Percentiles rank a stretch among this genome's conserved stretches.
Evolutionary conservation across 2,113 vertebrate species (phyloP).

Genomic region (Phrynocephalus versicolor): DNA sequence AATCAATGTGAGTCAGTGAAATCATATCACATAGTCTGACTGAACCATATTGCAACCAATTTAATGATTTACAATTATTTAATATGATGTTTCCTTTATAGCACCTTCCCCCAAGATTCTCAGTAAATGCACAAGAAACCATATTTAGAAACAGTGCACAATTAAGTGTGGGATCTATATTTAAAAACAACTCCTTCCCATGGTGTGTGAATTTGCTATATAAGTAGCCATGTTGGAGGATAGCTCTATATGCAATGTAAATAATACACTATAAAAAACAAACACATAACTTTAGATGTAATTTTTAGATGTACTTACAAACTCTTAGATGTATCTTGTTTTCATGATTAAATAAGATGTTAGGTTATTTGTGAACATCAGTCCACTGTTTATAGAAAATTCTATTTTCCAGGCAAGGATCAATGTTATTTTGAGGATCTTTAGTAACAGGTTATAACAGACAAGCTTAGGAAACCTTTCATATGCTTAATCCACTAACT

Average conservation of each 20-base stretch:
- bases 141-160: background rate
- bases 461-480: slow-evolving; percentile 68
- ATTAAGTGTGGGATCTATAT: background rate
- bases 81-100: no score
- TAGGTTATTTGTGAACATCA: slow-evolving; percentile 32
- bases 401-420: slow-evolving; percentile 49
- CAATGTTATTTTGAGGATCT: slow-evolving; percentile 29
- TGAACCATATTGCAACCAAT: background rate
- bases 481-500: slow-evolving; percentile 69
- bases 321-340: no score
- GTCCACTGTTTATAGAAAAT: slow-evolving; percentile 35
- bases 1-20: slow-evolving; percentile 31
- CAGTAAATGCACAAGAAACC: background rate
- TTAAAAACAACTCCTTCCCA: background rate
- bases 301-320: background rate
- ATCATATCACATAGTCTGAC: background rate
- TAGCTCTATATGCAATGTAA: no score
- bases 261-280: no score
- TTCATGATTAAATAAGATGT: background rate
- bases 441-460: slow-evolving; percentile 71
- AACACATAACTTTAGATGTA: background rate
- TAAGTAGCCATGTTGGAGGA: no score
- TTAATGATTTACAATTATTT: background rate
- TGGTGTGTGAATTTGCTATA: background rate
- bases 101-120: background rate